A percentile compares a stretch with the other conserved stretches of the same genome.
Conservation (phyloP, 2,113 vertebrate species). For the Eudyptes chrysolophus region DNA sequence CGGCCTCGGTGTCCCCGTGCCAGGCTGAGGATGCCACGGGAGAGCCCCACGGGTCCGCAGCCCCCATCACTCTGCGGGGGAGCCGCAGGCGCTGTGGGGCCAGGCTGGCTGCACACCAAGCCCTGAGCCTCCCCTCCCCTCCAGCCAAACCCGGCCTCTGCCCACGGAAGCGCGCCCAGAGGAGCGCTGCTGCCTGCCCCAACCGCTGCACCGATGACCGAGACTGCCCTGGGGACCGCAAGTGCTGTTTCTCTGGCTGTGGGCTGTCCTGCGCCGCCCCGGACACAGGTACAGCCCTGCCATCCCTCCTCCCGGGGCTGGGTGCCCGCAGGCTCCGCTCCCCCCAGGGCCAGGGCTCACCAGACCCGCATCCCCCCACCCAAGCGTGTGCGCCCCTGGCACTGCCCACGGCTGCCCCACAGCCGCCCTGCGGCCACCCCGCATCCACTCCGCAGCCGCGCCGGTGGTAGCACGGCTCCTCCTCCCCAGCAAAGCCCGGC, state of each 20-base stretch:
- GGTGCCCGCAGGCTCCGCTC: fast-evolving
- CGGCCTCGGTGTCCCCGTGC: fast-evolving
- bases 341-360: fast-evolving
- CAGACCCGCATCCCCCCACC: not conserved
- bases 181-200: not conserved
- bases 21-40: not conserved
- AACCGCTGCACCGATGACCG: not conserved
- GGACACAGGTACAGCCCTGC: not conserved
- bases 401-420: not conserved
- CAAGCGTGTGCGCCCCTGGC: fast-evolving
- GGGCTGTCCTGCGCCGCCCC: conserved; percentile 8
- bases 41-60: not conserved
- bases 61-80: fast-evolving
- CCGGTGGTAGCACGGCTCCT: not conserved
- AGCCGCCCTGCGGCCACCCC: fast-evolving
- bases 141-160: conserved; percentile 30
- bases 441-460: fast-evolving
- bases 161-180: not conserved
- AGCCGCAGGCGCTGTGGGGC: fast-evolving
- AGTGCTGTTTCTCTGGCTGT: conserved; percentile 41
- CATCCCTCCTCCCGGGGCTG: not conserved
- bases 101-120: not conserved
- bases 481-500: not conserved
- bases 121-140: not conserved
- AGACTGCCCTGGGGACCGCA: not conserved